Base-by-base conservation (phyloP, 1,140 invertebrate species). In the Euura saliciscinereae region DNA sequence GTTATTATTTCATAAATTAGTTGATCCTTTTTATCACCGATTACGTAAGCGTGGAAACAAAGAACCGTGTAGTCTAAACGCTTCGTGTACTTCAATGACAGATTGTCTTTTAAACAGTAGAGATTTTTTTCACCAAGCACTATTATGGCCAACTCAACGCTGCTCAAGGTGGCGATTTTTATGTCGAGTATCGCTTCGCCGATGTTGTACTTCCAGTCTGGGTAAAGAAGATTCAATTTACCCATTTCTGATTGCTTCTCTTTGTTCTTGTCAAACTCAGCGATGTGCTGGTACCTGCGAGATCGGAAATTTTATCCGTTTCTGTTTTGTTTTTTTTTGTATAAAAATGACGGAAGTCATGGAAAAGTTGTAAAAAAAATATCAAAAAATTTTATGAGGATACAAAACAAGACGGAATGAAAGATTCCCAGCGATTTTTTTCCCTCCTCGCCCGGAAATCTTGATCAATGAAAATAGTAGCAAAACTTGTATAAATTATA, bases 41-140 rank as follows among this genome's bases (percentile, higher is more conserved):
- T 90, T 69, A 92, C 86, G 86, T 95, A 96, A 10, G 91, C 88
- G 75, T 88, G 86, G 84, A 94, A 93, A 83, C 93, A 95, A 69
- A 92, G 87, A 1, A 95, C 92, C 76, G 90, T 91, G 86, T 91
- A 97, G 77, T 96, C 94, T 69, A 97, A 91, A 81, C 93, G 92
- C 79, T 96, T 96, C 85, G 93, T 92, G 78, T 92, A 94, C 78
- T 91, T 92, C 65, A 97, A 84, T 51, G 90, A 86, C 44, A 94
- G 94, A 71, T 89, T 91, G 76, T 95, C 94, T 78, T 91, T 92
- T 71, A 96, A 88, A 81, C 93, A 95, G 80, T 92, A 95, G 4
- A 96, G 84, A 85, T 93, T 92, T 80, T 90, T 89, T 80, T 93
- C 92, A 70, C 93, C 93, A 43, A 96, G 86, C 28, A 94, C 89